Evolutionary conservation across 2,113 vertebrate species (phyloP).

Genomic region (Rhynchopsitta pachyrhyncha): DNA sequence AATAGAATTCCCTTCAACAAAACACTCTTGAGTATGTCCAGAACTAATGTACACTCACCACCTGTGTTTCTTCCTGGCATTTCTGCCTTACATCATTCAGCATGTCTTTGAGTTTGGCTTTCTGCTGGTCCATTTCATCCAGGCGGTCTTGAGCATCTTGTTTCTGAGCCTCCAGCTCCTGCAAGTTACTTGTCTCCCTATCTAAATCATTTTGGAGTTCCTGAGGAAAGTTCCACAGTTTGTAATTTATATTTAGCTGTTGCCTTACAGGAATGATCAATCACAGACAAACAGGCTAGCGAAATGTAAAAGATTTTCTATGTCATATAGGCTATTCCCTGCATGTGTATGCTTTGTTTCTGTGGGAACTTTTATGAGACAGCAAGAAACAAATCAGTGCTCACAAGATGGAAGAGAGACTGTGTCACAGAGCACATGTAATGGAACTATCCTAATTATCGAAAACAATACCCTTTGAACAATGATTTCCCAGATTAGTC

Average conservation of each 20-base stretch:
- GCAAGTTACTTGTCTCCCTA: conserved; percentile 86
- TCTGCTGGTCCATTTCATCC: conserved; percentile 98
- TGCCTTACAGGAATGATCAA: neutral
- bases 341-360: rapidly evolving
- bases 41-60: conserved; percentile 77
- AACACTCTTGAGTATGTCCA: neutral
- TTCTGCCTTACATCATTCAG: conserved; percentile 90
- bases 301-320: neutral
- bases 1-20: neutral
- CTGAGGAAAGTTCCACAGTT: conserved; percentile 63
- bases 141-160: conserved; percentile 94
- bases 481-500: neutral
- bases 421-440: neutral
- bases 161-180: conserved; percentile 94
- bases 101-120: conserved; percentile 95
- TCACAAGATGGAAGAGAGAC: neutral
- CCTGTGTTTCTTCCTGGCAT: conserved; percentile 94
- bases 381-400: neutral
- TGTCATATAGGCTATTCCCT: neutral
- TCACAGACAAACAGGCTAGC: neutral
- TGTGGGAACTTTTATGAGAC: neutral
- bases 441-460: neutral
- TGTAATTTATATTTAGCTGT: neutral
- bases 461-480: neutral
- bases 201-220: conserved; percentile 95